A percentile compares a stretch with the other conserved stretches of the same genome.
These are phyloP conservation scores for Falco peregrinus DNA, from an alignment of 2,797 vertebrate species.

Conservation along the genomic window DNA sequence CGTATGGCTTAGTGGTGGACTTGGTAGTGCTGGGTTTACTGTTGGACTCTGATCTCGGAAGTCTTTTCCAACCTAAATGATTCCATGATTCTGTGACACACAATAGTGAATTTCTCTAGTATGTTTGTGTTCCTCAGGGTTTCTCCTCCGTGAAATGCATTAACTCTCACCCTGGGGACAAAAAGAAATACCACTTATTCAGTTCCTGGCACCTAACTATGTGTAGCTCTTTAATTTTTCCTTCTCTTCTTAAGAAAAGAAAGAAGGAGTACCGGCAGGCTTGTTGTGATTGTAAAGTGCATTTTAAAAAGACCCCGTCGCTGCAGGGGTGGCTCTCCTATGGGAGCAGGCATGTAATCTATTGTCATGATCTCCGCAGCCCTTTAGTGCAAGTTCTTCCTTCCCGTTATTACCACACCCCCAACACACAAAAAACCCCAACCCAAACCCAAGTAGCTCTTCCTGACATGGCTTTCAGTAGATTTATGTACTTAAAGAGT, in stretches of 20 bases:
- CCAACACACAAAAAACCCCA: too few relatives aligned
- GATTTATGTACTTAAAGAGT: background rate
- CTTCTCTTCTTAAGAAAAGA: background rate
- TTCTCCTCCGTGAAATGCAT: background rate
- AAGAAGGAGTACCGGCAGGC: background rate
- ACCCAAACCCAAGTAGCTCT: background rate
- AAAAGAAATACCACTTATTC: background rate
- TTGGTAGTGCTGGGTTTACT: background rate
- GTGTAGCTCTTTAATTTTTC: background rate
- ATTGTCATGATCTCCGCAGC: background rate
- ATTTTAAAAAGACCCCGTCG: background rate
- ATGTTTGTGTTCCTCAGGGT: background rate
- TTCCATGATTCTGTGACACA: background rate
- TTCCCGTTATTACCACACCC: background rate
- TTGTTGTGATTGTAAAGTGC: background rate
- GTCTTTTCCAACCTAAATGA: background rate
- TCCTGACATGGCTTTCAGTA: background rate
- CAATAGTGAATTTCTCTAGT: background rate
- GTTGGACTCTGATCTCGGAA: rapidly evolving
- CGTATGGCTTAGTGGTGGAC: background rate
- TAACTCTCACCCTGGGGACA: background rate
- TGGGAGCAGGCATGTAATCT: rapidly evolving
- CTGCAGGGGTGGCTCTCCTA: background rate
- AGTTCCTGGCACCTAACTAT: background rate
- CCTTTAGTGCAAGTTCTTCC: background rate